Percentiles rank a stretch among this genome's conserved stretches.
These are phyloP conservation scores for Odontophorus gujanensis DNA, from an alignment of 2,113 vertebrate genomes.

Conservation along the genomic window DNA sequence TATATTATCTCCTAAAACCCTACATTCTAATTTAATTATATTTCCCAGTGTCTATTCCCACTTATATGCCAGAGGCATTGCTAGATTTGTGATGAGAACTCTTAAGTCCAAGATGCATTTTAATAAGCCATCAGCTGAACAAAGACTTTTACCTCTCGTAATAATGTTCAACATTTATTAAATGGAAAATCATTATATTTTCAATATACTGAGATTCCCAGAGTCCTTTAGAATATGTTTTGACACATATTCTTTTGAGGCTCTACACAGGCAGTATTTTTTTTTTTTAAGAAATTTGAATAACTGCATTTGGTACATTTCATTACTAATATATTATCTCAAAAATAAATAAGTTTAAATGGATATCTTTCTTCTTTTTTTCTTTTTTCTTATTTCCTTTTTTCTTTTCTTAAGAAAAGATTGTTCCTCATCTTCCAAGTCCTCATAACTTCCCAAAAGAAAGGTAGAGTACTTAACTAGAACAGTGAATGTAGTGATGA, in stretches of 20 bases:
- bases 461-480: not conserved
- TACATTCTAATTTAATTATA: conserved; percentile 6
- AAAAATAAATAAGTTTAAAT: conserved; percentile 6
- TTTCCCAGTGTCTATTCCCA: not conserved
- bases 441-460: not conserved
- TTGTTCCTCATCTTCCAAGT: not conserved
- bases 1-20: not conserved
- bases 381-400: not conserved
- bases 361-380: not conserved
- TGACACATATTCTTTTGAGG: not conserved
- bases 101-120: not conserved
- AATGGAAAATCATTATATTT: conserved; percentile 23
- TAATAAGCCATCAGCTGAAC: not conserved
- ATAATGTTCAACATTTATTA: not conserved
- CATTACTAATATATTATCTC: not conserved
- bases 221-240: not conserved
- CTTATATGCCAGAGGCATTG: not conserved
- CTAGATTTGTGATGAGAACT: not conserved
- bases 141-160: not conserved
- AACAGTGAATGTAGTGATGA: not conserved
- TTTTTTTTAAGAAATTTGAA: conserved; percentile 2
- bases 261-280: not conserved
- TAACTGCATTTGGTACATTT: not conserved
- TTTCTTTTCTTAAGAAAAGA: not conserved
- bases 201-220: not conserved